These are phyloP conservation scores for Discoglossus pictus DNA, from an alignment of 2,797 vertebrate genomes.

Conservation along the genomic window DNA sequence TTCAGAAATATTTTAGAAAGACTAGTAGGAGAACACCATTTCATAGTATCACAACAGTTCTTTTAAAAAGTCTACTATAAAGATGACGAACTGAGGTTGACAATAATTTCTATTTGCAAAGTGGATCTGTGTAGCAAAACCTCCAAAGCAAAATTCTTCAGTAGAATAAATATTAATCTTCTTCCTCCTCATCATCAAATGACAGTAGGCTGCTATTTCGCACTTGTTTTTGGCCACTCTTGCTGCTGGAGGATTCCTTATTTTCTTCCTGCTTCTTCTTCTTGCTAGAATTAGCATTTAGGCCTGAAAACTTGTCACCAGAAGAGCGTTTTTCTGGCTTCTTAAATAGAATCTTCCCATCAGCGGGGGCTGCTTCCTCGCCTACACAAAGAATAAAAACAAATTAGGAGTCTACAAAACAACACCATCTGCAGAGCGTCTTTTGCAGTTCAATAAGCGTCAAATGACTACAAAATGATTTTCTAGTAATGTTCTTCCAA, in stretches of 20 bases:
- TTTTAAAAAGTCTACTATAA: no score
- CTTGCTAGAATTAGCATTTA: slow-evolving; percentile 90
- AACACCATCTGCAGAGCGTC: background rate
- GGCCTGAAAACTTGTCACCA: slow-evolving; percentile 81
- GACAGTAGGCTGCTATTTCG: slow-evolving; percentile 95
- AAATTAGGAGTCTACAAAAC: background rate
- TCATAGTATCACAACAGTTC: no score
- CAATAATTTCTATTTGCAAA: no score
- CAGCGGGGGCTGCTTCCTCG: slow-evolving; percentile 71
- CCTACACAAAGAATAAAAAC: slow-evolving; percentile 66
- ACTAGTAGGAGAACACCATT: no score
- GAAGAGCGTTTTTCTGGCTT: slow-evolving; percentile 89
- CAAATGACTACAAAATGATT: slow-evolving; percentile 8
- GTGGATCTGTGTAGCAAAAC: background rate
- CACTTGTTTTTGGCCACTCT: slow-evolving; percentile 79
- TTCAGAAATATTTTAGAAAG: no score
- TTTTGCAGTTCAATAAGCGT: background rate
- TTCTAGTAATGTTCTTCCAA: background rate
- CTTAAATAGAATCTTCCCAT: slow-evolving; percentile 92
- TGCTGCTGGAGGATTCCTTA: slow-evolving; percentile 59
- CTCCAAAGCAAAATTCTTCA: slow-evolving; percentile 27
- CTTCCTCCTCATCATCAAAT: slow-evolving; percentile 86
- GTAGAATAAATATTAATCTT: slow-evolving; percentile 69
- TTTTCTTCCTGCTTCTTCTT: slow-evolving; percentile 75
- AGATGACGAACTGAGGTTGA: no score